Evolutionary conservation across 2,888 invertebrate genomes (phyloP).

Genomic region (Parelbella ahira): DNA sequence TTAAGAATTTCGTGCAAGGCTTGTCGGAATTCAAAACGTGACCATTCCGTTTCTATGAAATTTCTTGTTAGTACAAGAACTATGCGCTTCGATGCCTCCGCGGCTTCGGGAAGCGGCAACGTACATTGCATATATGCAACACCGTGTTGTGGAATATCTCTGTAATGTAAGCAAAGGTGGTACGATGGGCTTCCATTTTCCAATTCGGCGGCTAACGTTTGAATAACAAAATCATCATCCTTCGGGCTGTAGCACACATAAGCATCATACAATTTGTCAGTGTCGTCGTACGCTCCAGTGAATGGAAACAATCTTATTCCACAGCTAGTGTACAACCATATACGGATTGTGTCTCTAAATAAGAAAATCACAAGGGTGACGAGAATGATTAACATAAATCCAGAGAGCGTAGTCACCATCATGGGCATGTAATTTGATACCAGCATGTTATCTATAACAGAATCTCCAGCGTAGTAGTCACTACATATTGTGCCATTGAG

Average conservation of each 20-base stretch:
- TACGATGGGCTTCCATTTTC: conserved; percentile 91
- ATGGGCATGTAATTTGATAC: conserved; percentile 91
- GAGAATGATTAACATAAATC: conserved; percentile 88
- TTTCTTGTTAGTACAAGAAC: conserved; percentile 92
- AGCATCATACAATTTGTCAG: conserved; percentile 94
- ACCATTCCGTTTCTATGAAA: conserved; percentile 96
- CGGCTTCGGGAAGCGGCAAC: conserved; percentile 90
- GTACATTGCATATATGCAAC: conserved; percentile 84
- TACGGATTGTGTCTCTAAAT: conserved; percentile 91
- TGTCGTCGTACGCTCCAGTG: conserved; percentile 86
- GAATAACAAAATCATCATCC: conserved; percentile 94
- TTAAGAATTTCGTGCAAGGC: conserved; percentile 93
- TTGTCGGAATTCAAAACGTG: conserved; percentile 92
- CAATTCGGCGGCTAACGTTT: conserved; percentile 91
- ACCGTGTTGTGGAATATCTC: conserved; percentile 88
- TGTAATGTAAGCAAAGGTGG: conserved; percentile 92
- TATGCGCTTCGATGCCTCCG: conserved; percentile 92
- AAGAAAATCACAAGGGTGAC: conserved; percentile 89
- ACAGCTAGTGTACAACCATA: conserved; percentile 93
- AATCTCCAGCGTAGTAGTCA: conserved; percentile 90
- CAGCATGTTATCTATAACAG: conserved; percentile 89
- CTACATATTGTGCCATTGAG: conserved; percentile 92
- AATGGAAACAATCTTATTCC: conserved; percentile 90
- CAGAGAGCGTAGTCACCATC: conserved; percentile 88
- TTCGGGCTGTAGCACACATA: conserved; percentile 96